Percentiles rank a stretch among this genome's conserved stretches.
Evolutionary conservation across 2,888 invertebrate genomes (phyloP).

Genomic region (Drosophila bunnanda): DNA sequence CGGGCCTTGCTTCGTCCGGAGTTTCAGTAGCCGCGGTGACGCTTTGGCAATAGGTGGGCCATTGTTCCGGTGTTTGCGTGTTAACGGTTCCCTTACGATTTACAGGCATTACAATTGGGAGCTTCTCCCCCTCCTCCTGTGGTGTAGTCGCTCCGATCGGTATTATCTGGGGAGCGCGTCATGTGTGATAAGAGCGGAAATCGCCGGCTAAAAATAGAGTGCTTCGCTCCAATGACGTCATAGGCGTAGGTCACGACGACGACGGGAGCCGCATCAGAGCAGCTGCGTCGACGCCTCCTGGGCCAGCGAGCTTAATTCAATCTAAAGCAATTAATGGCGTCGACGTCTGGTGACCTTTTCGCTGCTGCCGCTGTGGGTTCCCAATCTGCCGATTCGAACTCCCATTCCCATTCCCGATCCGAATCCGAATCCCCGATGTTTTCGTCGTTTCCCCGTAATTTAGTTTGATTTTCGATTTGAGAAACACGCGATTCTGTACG

Average conservation of each 20-base stretch:
- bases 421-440: background rate
- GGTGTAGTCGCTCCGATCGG: slow-evolving; percentile 4
- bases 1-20: slow-evolving; percentile 12
- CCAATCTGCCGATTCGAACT: background rate
- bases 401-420: slow-evolving; percentile 2
- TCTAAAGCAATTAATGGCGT: slow-evolving; percentile 77
- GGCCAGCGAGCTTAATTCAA: slow-evolving; percentile 69
- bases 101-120: slow-evolving; percentile 2
- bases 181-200: slow-evolving; percentile 72
- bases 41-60: slow-evolving; percentile 47
- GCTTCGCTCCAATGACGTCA: slow-evolving; percentile 60
- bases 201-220: slow-evolving; percentile 62
- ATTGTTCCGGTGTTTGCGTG: background rate
- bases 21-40: slow-evolving; percentile 25
- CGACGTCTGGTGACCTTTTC: slow-evolving; percentile 66
- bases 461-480: slow-evolving; percentile 61
- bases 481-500: slow-evolving; percentile 57
- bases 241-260: slow-evolving; percentile 31
- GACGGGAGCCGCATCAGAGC: slow-evolving; percentile 11
- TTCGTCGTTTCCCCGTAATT: slow-evolving; percentile 29
- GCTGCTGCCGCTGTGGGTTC: slow-evolving; percentile 2
- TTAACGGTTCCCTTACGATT: background rate
- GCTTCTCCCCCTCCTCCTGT: background rate
- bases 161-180: slow-evolving; percentile 52
- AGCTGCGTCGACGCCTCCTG: slow-evolving; percentile 31